These are phyloP conservation scores for Aphodius granarius DNA, from an alignment of 2,888 invertebrate species.

Conservation along the genomic window DNA sequence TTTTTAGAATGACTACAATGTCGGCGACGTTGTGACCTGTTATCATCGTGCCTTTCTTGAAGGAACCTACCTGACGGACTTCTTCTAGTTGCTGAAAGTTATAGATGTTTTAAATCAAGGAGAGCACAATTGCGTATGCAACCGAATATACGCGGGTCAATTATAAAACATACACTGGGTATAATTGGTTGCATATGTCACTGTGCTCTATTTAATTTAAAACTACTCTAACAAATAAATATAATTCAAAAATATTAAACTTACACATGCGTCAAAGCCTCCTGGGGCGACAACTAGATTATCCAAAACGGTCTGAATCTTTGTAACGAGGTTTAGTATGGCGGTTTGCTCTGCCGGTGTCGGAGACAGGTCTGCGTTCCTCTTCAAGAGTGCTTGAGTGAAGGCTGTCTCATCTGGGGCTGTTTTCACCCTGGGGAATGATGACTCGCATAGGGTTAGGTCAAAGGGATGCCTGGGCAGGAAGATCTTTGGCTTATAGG, in stretches of 20 bases:
- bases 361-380: conserved; percentile 91
- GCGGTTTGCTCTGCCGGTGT: conserved; percentile 89
- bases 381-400: conserved; percentile 87
- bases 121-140: too few species aligned
- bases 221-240: conserved; percentile 2
- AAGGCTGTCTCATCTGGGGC: conserved; percentile 82
- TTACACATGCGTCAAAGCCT: conserved; percentile 92
- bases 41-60: conserved; percentile 97
- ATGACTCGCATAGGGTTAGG: conserved; percentile 81
- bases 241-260: conserved; percentile 50
- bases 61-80: conserved; percentile 95
- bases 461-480: conserved; percentile 84
- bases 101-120: too few species aligned
- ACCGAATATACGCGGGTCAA: too few species aligned
- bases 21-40: conserved; percentile 95
- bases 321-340: conserved; percentile 90
- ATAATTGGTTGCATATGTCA: too few species aligned
- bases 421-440: conserved; percentile 84
- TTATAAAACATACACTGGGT: too few species aligned
- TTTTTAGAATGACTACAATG: conserved; percentile 95
- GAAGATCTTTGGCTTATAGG: conserved; percentile 65
- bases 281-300: conserved; percentile 93
- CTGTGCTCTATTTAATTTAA: too few species aligned
- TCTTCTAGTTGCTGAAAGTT: conserved; percentile 86
- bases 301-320: conserved; percentile 92